phyloP scores from a whole-genome alignment of 1,140 invertebrate genomes.

The Drosophila takahashii region DNA sequence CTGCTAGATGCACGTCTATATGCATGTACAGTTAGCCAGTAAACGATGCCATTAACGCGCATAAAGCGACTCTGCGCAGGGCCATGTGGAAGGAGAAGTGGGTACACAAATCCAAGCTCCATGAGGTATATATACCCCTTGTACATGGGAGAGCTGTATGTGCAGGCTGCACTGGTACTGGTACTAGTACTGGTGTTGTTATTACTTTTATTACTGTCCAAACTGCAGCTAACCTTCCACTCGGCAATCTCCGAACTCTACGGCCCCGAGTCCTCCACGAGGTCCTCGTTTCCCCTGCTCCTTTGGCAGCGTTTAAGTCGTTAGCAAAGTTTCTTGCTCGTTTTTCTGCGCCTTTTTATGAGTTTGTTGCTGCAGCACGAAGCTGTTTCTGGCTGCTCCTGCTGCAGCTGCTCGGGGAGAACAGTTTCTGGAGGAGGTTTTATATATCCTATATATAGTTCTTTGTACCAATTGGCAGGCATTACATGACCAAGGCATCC shows the following conservation, averaged over 20 bases:
- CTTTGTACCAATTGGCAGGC: conserved; percentile 66
- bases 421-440: conserved; percentile 34
- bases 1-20: conserved; percentile 33
- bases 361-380: conserved; percentile 66
- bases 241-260: conserved; percentile 28
- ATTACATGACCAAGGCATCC: conserved; percentile 54
- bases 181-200: conserved; percentile 26
- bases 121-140: conserved; percentile 5
- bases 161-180: conserved; percentile 35
- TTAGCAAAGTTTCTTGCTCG: conserved; percentile 75
- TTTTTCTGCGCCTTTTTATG: conserved; percentile 65
- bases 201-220: conserved; percentile 82
- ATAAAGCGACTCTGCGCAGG: conserved; percentile 76
- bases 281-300: conserved; percentile 37
- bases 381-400: conserved; percentile 28
- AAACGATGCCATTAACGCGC: conserved; percentile 83
- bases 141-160: conserved; percentile 23
- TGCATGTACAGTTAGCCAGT: conserved; percentile 77
- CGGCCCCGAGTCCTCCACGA: conserved; percentile 24
- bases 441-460: conserved; percentile 35
- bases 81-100: conserved; percentile 31
- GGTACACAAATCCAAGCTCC: conserved; percentile 32
- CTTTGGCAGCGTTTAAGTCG: conserved; percentile 69
- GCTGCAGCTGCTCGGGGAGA: conserved; percentile 52
- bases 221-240: conserved; percentile 68